These are phyloP conservation scores for Saccostrea glomerata DNA, from an alignment of 1,140 invertebrate species.

Conservation along the genomic window DNA sequence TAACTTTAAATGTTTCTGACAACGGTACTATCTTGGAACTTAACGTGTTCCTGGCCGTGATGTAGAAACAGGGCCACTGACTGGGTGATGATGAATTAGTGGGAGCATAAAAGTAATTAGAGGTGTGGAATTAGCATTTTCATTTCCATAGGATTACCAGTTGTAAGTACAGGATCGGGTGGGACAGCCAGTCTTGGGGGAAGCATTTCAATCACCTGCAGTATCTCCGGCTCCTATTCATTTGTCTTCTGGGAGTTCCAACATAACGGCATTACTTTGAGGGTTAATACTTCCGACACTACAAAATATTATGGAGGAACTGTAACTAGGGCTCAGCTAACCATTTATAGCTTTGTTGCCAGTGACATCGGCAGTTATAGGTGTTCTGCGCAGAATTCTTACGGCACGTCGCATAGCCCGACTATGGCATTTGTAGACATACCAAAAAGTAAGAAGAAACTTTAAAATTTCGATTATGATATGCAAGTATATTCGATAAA, in stretches of 20 bases:
- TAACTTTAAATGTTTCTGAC: too few relatives aligned
- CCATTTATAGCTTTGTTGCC: conserved; percentile 25
- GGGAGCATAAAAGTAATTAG: background rate
- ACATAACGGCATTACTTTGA: background rate
- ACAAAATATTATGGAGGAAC: conserved; percentile 47
- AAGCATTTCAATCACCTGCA: conserved; percentile 33
- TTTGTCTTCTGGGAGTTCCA: conserved; percentile 40
- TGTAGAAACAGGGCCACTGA: too few relatives aligned
- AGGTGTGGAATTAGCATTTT: background rate
- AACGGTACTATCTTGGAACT: too few relatives aligned
- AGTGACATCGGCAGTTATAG: conserved; percentile 42
- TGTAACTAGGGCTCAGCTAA: background rate
- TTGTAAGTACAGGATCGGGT: conserved; percentile 32
- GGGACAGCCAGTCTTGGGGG: conserved; percentile 26
- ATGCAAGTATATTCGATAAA: background rate
- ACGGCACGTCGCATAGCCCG: conserved; percentile 43
- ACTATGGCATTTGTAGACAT: background rate
- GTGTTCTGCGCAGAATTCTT: conserved; percentile 44
- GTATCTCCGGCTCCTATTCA: background rate
- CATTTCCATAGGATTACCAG: conserved; percentile 29
- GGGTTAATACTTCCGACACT: conserved; percentile 14
- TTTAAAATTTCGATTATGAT: background rate
- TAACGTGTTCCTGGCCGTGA: too few relatives aligned
- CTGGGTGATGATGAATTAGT: too few relatives aligned
- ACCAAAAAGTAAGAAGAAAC: background rate